Evolutionary conservation across 1,140 invertebrate genomes (phyloP), one percentile per base, ranked within the genome.

Genomic region (Zaprionus davidi): DNA sequence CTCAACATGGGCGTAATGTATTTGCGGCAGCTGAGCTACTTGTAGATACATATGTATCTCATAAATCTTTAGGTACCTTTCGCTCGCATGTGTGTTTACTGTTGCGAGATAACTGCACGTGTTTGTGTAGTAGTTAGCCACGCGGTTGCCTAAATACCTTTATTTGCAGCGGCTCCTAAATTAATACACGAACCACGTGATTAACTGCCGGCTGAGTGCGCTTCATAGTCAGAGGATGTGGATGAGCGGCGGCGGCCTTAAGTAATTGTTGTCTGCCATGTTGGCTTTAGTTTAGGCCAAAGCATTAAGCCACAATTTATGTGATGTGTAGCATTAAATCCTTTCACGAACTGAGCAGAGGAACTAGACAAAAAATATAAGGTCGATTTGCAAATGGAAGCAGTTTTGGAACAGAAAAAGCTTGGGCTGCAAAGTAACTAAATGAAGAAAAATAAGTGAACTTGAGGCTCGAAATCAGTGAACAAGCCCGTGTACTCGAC

Each of bases 161-260:
- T 22, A 5, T 13, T 28, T 58, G 38, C 26, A 49, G 28, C 24
- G n/a, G n/a, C 15, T 17, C 20, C n/a, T 34, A 58, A 75, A 75
- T 75, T 75, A 75, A 75, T 75, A 64, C 66, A 63, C 38, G 51
- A 20, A 20, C 53, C 44, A 17, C 66, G 63, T 75, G 72, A 75
- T 70, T 70, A 70, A 75, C 66, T 63, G 66, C 49, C 56, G 58
- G 58, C 26, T 34, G 53, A 56, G 22, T 56, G 15, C 46, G n/a
- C 46, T 24, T 24, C 17, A 51, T 15, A n/a, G 53, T 6, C 26
- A 15, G n/a, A 17, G 6, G 6, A 17, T 26, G 26, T 3, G 46
- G 22, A 26, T 31, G 46, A 34, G 31, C 1, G 12, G 34, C 6
- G n/a, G 34, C 9, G 31, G 17, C 41, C 38, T 56, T 56, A 62